Conservation (phyloP, 2,888 invertebrate species). For the Charanyca ferruginea region DNA sequence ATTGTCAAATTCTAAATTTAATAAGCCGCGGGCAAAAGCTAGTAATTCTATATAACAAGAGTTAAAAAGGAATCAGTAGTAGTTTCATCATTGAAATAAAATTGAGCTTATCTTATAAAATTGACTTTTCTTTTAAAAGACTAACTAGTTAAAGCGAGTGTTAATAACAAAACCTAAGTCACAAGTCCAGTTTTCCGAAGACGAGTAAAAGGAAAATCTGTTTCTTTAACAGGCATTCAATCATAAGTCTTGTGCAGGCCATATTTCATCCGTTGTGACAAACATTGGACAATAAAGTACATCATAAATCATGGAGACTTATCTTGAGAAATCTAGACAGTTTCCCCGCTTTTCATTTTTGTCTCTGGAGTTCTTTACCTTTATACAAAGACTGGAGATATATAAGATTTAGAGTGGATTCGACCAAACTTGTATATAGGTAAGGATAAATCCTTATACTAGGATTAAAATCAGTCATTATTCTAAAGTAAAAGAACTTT, state of each 20-base stretch:
- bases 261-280: slow-evolving; percentile 75
- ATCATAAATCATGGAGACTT: slow-evolving; percentile 78
- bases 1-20: too few relatives aligned
- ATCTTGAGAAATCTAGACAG: slow-evolving; percentile 71
- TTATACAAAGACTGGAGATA: slow-evolving; percentile 16
- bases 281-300: slow-evolving; percentile 76
- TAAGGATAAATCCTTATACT: too few relatives aligned
- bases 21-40: too few relatives aligned
- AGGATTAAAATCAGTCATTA: too few relatives aligned
- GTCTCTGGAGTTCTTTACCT: slow-evolving; percentile 51
- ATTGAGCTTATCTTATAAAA: too few relatives aligned
- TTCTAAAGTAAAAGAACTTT: too few relatives aligned
- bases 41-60: too few relatives aligned
- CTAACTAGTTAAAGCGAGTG: too few relatives aligned
- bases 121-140: too few relatives aligned
- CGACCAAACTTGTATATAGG: too few relatives aligned
- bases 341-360: slow-evolving; percentile 65
- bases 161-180: neutral
- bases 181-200: neutral
- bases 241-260: slow-evolving; percentile 61
- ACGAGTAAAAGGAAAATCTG: slow-evolving; percentile 45
- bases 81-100: too few relatives aligned
- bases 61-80: too few relatives aligned
- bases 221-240: slow-evolving; percentile 63
- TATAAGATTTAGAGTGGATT: slow-evolving; percentile 49